Percentiles rank a stretch among this genome's conserved stretches.
phyloP scores from a whole-genome alignment of 2,113 vertebrate species.

The Urocynchramus pylzowi region DNA sequence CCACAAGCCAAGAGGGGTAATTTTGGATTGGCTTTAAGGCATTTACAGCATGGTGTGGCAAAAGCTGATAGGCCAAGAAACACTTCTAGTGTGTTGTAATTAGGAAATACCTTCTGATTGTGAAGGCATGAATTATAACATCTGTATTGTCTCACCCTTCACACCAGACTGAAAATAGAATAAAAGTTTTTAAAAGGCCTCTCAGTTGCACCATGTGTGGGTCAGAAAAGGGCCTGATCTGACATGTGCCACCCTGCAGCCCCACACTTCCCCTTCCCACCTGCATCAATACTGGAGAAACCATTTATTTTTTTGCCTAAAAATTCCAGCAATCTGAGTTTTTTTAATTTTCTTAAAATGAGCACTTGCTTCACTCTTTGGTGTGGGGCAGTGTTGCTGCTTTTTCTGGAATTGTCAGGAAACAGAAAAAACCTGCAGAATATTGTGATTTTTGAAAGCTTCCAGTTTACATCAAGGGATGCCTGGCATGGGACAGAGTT shows the following conservation, averaged over 20 bases:
- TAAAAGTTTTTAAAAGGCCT: neutral
- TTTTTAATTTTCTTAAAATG: neutral
- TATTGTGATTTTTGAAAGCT: neutral
- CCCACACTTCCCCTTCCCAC: neutral
- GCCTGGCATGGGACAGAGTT: fast-evolving
- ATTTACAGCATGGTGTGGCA: neutral
- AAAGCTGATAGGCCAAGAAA: neutral
- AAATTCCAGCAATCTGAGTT: fast-evolving
- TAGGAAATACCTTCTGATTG: neutral
- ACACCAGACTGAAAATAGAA: neutral
- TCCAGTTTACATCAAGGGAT: neutral
- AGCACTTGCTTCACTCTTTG: neutral
- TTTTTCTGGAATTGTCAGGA: neutral
- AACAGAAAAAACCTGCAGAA: fast-evolving
- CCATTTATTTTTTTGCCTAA: fast-evolving
- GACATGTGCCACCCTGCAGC: neutral
- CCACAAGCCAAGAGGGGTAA: neutral
- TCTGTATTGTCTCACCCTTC: neutral
- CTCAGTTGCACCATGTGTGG: neutral
- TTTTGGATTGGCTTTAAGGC: neutral
- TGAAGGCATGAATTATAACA: neutral
- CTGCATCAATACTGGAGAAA: fast-evolving
- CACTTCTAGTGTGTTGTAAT: fast-evolving
- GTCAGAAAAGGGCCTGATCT: neutral
- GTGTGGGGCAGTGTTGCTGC: neutral